Percentiles rank a stretch among this genome's conserved stretches.
These are phyloP conservation scores for Clinocottus analis DNA, from an alignment of 2,113 vertebrate species.

Conservation along the genomic window DNA sequence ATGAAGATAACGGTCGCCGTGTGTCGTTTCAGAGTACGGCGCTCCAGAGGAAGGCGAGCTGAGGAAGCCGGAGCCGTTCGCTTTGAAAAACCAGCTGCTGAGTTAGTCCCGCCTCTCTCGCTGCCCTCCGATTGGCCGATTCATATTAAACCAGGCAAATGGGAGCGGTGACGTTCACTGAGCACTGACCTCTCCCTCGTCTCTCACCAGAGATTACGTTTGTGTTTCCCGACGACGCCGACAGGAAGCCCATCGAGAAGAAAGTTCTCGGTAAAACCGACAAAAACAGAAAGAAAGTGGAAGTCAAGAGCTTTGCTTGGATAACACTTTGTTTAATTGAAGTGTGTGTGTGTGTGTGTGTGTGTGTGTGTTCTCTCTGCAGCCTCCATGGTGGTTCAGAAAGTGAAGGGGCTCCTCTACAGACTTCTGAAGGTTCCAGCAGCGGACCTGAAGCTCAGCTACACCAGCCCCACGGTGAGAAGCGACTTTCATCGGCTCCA, in stretches of 20 bases:
- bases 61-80: slow-evolving; percentile 81
- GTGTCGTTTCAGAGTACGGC: slow-evolving; percentile 87
- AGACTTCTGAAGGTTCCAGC: slow-evolving; percentile 89
- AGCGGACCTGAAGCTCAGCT: slow-evolving; percentile 87
- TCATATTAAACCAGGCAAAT: not conserved
- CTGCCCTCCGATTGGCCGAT: slow-evolving; percentile 9
- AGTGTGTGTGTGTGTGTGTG: not conserved
- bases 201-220: slow-evolving; percentile 85
- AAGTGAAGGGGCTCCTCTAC: slow-evolving; percentile 91
- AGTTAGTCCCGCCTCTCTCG: slow-evolving; percentile 84
- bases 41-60: slow-evolving; percentile 91
- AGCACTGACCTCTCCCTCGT: not conserved
- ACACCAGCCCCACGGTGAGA: slow-evolving; percentile 87
- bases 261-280: slow-evolving; percentile 90
- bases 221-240: slow-evolving; percentile 85
- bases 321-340: not conserved
- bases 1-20: not conserved
- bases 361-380: not conserved
- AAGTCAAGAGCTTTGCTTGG: not conserved
- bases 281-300: too few relatives aligned
- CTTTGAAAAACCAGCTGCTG: slow-evolving; percentile 92
- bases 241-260: slow-evolving; percentile 85
- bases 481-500: too few relatives aligned
- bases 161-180: not conserved
- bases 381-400: slow-evolving; percentile 95